Base-by-base conservation (phyloP, 2,113 vertebrate species). In the Ceyx melanurus region DNA sequence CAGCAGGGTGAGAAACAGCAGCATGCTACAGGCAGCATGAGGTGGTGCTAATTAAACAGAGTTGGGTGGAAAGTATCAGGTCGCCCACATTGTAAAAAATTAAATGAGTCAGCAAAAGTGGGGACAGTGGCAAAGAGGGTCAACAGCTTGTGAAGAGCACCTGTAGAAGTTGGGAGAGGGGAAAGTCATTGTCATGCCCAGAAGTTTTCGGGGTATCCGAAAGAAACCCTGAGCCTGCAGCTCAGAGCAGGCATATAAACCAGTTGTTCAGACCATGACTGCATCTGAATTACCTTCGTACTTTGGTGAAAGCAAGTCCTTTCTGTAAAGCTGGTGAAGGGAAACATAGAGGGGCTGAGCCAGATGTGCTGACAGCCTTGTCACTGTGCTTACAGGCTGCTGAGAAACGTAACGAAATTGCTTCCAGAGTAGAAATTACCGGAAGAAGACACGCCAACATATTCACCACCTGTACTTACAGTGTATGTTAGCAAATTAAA, bases 401-500 rank as follows among this genome's bases (percentile, higher is more conserved):
- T 2, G 6, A 35, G 48, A 76, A 64, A 54, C 31, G n/a, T 1
- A 48, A 4, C 1, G 54, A 56, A 19, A 28, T 6, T 3, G 46
- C 2, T 11, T 29, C 14, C 40, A 25, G 5, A 10, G 13, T 31
- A 35, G 64, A 93, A 86, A 31, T 57, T 66, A 26, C 50, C 13
- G 8, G 50, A 51, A 51, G 50, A 25, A 8, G 50, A 51, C 50
- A 51, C 13, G 15, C 50, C 25, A 26, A 51, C 50, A 26, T 62
- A 42, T 86, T 89, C 88, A 58, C 60, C 82, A 76, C 71, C 86
- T 40, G 1, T 93, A 88, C 90, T 96, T 94, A 54, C 83, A 96
- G 77, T 95, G 97, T 97, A 86, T 97, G 95, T 93, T 98, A 98
- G 82, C 92, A 94, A 96, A 94, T 90, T 93, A 80, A 42, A 72